phyloP scores from a whole-genome alignment of 2,888 invertebrate genomes.

The Cryptocephalus moraei region DNA sequence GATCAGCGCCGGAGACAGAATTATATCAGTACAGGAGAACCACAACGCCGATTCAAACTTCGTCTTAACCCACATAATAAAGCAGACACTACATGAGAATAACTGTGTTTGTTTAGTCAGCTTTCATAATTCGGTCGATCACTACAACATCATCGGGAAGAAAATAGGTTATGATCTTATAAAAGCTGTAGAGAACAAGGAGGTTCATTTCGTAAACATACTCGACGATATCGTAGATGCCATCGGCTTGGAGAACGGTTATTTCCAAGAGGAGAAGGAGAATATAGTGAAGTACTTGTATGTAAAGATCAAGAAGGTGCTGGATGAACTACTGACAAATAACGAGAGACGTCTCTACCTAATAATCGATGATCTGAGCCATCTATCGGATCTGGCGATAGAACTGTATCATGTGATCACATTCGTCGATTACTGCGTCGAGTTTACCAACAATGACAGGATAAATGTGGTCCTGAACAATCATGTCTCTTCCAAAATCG shows the following conservation, averaged over 20 bases:
- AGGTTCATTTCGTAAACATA: conserved; percentile 45
- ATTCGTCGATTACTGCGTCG: conserved; percentile 42
- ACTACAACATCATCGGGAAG: conserved; percentile 65
- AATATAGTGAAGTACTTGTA: conserved; percentile 37
- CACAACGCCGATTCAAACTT: conserved; percentile 64
- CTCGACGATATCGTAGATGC: conserved; percentile 40
- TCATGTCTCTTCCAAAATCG: conserved; percentile 46
- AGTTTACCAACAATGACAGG: conserved; percentile 31
- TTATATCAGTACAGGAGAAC: conserved; percentile 59
- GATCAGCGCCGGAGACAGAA: conserved; percentile 49
- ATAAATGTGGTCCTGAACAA: conserved; percentile 48
- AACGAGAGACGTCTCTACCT: conserved; percentile 32
- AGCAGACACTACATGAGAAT: conserved; percentile 53
- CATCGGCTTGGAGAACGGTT: conserved; percentile 30
- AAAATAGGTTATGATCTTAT: conserved; percentile 63
- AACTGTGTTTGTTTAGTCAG: conserved; percentile 52
- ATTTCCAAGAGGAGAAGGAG: conserved; percentile 24
- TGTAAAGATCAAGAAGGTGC: conserved; percentile 35
- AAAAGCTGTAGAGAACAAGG: conserved; percentile 39
- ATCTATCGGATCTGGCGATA: conserved; percentile 55
- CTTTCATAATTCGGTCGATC: conserved; percentile 59
- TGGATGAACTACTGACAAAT: conserved; percentile 11
- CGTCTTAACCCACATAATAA: conserved; percentile 56
- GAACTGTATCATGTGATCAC: conserved; percentile 42
- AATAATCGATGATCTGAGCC: conserved; percentile 63